Conservation (phyloP, 1,140 invertebrate genomes). For the Sinella curviseta region DNA sequence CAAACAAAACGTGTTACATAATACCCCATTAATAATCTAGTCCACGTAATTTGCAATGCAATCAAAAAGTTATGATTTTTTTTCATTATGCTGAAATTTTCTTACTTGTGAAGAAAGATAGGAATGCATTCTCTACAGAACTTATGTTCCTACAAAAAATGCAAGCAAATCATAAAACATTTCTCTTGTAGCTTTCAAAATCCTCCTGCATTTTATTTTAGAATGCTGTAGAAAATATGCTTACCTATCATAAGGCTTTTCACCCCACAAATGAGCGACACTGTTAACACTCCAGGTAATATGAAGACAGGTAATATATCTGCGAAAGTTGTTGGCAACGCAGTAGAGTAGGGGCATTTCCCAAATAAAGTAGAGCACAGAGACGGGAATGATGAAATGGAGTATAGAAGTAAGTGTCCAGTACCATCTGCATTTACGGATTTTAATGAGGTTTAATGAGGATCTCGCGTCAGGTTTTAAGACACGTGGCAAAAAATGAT, state of each 20-base stretch:
- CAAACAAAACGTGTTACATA: neutral
- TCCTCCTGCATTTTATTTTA: neutral
- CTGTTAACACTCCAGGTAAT: neutral
- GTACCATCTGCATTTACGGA: too few relatives aligned
- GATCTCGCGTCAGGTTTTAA: neutral
- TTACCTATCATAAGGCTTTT: slow-evolving; percentile 12
- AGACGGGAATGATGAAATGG: neutral
- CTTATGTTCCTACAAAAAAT: neutral
- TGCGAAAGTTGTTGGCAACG: neutral
- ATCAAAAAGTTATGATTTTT: too few relatives aligned
- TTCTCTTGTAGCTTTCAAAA: neutral
- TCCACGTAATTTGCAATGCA: neutral
- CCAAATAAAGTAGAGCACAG: neutral
- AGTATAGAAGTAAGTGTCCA: neutral
- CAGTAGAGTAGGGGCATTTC: neutral
- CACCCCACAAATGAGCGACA: neutral
- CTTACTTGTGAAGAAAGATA: neutral
- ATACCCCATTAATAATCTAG: neutral
- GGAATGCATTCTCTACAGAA: neutral
- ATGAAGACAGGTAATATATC: neutral
- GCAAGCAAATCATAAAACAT: neutral
- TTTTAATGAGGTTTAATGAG: too few relatives aligned
- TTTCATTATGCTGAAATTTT: too few relatives aligned
- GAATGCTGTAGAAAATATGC: neutral
- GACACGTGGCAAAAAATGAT: too few relatives aligned